phyloP scores from a whole-genome alignment of 1,140 invertebrate genomes.

The Cecropterus lyciades region DNA sequence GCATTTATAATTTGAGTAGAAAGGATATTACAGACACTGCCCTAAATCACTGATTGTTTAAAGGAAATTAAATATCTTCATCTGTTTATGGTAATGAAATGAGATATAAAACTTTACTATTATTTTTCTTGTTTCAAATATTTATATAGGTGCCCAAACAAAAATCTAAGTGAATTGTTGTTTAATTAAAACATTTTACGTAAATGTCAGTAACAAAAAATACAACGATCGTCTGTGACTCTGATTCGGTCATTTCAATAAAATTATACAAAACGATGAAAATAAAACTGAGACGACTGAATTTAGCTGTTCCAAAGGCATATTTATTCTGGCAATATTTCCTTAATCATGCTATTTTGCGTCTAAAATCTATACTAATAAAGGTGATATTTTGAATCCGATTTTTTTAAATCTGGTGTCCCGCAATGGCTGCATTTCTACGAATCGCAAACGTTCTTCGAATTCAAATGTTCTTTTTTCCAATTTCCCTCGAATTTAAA shows the following conservation, averaged over 20 bases:
- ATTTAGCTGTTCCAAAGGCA: constrained; percentile 42
- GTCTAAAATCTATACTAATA: constrained; percentile 37
- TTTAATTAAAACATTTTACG: constrained; percentile 35
- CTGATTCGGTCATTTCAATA: constrained; percentile 60
- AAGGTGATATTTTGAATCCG: constrained; percentile 31
- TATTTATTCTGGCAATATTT: constrained; percentile 38
- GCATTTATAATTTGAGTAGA: too few relatives aligned
- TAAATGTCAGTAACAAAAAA: constrained; percentile 40
- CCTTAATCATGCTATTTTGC: constrained; percentile 33
- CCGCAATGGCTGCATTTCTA: constrained; percentile 48
- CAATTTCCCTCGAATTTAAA: constrained; percentile 64
- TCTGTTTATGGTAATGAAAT: too few relatives aligned
- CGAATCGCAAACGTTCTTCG: constrained; percentile 49
- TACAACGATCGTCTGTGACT: constrained; percentile 46
- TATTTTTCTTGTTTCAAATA: too few relatives aligned
- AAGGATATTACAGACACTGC: too few relatives aligned
- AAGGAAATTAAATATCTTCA: too few relatives aligned
- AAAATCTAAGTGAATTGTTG: too few relatives aligned
- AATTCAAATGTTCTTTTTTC: constrained; percentile 61
- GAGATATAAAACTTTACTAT: too few relatives aligned
- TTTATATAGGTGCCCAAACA: too few relatives aligned
- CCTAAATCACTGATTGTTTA: too few relatives aligned
- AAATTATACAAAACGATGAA: constrained; percentile 71
- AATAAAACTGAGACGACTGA: constrained; percentile 62
- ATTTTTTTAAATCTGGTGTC: constrained; percentile 40